Evolutionary conservation across 2,113 vertebrate genomes (phyloP), one percentile per base, ranked within the genome.

Genomic region (Cygnus atratus): DNA sequence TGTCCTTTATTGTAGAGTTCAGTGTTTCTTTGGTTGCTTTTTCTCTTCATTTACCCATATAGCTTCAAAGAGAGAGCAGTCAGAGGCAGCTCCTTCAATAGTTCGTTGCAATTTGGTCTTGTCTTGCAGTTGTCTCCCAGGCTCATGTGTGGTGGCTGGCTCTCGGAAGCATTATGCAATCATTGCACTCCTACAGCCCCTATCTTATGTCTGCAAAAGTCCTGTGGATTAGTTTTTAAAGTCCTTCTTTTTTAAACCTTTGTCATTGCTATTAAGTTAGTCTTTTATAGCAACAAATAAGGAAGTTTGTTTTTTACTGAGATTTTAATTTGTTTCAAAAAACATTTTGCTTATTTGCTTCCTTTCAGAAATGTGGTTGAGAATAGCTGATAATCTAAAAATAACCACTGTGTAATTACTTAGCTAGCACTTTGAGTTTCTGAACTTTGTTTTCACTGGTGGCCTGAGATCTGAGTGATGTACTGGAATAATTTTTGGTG

Each of bases 1-100:
- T 89, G 87, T 94, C 71, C 66, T 92, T 95, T 92, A 89, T 91
- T 95, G 94, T 92, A 85, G 78, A 82, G 48, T 79, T 92, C 90
- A 87, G 1, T 83, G 81, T 82, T 76, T 85, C 89, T 92, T 92
- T n/a, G 8, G 58, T 92, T 94, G 78, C 63, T 78, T 95, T 93
- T 96, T 91, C 67, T 91, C 75, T 84, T 94, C 83, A 67, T 88
- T 88, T 94, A 75, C 70, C 65, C 43, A 84, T 89, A 44, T 72
- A 71, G 52, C 80, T 94, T 95, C 84, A 88, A 92, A 94, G 92
- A 39, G 46, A 67, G 11, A 93, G 50, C 24, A 81, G 52, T 90
- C 74, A 94, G 91, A 95, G 39, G 73, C 73, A 88, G 54, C 80
- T 86, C 11, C 76, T 87, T 92, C 84, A 88, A 43, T 75, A 87